These are phyloP conservation scores for Napeogenes sylphis DNA, from an alignment of 2,888 invertebrate genomes.

Conservation along the genomic window DNA sequence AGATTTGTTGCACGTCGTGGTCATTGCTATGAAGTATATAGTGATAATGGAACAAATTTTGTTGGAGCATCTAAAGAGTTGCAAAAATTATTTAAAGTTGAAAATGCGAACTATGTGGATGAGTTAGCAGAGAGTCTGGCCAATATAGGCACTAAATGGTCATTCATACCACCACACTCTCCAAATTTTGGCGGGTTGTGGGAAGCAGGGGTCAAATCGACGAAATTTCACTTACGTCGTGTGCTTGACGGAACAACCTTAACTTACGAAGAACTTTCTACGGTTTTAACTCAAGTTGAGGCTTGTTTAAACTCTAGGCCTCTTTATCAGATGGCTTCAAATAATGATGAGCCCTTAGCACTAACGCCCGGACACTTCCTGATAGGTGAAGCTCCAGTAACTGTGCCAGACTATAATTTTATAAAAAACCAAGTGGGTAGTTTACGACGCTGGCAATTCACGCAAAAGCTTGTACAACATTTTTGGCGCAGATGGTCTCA, in stretches of 20 bases:
- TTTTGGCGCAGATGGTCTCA: constrained; percentile 12
- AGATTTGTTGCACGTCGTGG: constrained; percentile 32
- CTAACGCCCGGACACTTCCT: constrained; percentile 8
- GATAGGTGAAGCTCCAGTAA: constrained; percentile 12
- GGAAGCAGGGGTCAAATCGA: constrained; percentile 30
- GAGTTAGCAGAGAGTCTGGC: too few species aligned
- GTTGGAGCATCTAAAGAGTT: constrained; percentile 27
- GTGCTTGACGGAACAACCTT: constrained; percentile 5
- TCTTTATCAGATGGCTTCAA: neutral
- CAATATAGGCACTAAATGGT: constrained; percentile 14
- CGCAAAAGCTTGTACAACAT: constrained; percentile 1
- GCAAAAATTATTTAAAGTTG: constrained; percentile 8
- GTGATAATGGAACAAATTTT: constrained; percentile 34
- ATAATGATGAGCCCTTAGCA: neutral
- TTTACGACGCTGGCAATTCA: constrained; percentile 2
- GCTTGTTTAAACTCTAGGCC: constrained; percentile 18
- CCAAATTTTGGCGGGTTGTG: constrained; percentile 32
- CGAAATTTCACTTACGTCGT: constrained; percentile 15
- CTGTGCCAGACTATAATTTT: neutral
- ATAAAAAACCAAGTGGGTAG: neutral
- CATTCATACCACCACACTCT: constrained; percentile 30
- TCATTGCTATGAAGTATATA: constrained; percentile 28
- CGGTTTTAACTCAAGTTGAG: constrained; percentile 11
- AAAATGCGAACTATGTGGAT: too few species aligned
- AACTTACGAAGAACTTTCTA: constrained; percentile 16